Evolutionary conservation across 1,140 invertebrate species (phyloP), one percentile per base, ranked within the genome.

Genomic region (Lepidurus packardi): DNA sequence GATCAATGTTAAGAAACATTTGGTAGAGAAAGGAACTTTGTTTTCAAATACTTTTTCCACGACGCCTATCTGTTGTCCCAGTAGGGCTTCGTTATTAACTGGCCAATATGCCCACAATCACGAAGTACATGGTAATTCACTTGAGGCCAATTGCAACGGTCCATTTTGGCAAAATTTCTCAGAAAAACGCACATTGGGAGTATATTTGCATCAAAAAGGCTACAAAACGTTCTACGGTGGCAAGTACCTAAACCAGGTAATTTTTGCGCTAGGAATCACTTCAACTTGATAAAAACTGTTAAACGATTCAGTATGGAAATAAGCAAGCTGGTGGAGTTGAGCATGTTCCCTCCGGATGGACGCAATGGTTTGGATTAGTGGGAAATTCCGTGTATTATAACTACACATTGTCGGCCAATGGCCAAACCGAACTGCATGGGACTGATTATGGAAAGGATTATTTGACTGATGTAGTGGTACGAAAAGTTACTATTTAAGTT

Each of bases 351-450:
- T 85, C 87, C 6, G 95, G 95, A 6, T 97, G 94, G 92, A 88
- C 92, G 78, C 88, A 90, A 81, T 95, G 93, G 91, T 85, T 90
- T 81, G 93, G 92, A 1, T 85, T 95, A 21, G 88, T 92, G 76
- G 93, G 93, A 21, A 95, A 96, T 83, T 96, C 94, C 0, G 89
- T 88, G 42, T 97, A 97, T 85, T 96, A 95, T 83, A 90, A 95
- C 85, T 97, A 95, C 82, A 90, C 90, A 0, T 84, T 97, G n/a
- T 94, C 93, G 2, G 88, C 94, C 75, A 94, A 97, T 85, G 92
- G 91, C 8, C 88, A 88, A 0, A 84, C 87, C 43, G 87, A 86
- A 73, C 86, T 87, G 74, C 87, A 88, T 82, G 86, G 85, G 7
- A 75, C 82, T 47, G 87, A 90, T 81, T 90, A 89, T 21, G 81